Conservation (phyloP, 2,113 vertebrate species). For the Romanogobio albipinnatus region DNA sequence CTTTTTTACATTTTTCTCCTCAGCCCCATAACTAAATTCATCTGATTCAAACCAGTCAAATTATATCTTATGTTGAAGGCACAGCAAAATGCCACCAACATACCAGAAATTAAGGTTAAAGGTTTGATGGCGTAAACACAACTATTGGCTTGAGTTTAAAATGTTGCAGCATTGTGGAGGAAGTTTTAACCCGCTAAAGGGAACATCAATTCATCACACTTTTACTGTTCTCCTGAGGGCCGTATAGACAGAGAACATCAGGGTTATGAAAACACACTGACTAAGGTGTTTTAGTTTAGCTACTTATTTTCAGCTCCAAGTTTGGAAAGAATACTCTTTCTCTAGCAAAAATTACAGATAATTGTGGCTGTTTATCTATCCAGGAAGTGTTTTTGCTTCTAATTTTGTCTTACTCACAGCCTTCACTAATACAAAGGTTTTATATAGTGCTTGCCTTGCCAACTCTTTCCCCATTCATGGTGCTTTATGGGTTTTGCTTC, state of each 20-base stretch:
- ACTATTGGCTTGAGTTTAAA: background rate
- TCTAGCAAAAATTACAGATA: background rate
- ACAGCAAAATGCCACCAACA: background rate
- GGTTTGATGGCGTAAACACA: background rate
- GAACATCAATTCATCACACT: background rate
- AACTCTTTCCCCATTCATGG: background rate
- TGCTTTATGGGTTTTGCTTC: background rate
- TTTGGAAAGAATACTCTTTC: background rate
- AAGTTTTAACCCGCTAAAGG: background rate
- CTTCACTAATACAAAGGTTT: background rate
- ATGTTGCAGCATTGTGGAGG: background rate
- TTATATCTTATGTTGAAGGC: background rate
- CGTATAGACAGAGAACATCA: background rate
- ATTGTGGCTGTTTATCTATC: background rate
- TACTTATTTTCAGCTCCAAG: slow-evolving; percentile 25
- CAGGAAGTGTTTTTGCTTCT: slow-evolving; percentile 31
- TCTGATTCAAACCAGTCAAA: background rate
- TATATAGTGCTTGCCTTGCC: slow-evolving; percentile 7
- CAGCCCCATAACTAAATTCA: background rate
- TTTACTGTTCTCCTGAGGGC: background rate
- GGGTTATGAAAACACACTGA: background rate
- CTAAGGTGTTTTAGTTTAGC: slow-evolving; percentile 19
- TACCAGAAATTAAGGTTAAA: background rate
- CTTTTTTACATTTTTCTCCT: slow-evolving; percentile 13
- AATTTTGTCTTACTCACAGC: background rate